Conservation (phyloP, 2,113 vertebrate species). For the Centrocercus urophasianus region DNA sequence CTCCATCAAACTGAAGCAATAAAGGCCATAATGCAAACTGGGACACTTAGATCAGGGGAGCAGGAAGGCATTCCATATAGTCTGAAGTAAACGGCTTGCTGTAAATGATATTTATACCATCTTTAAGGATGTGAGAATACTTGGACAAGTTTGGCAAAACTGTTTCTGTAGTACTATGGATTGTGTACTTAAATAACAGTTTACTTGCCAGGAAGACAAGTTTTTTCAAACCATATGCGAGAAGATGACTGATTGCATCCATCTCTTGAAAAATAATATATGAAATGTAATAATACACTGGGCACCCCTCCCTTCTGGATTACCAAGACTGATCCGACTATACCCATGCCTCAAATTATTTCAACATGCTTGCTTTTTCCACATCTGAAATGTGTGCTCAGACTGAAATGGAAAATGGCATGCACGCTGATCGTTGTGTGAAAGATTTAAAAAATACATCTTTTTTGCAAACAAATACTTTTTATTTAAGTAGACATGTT, state of each 20-base stretch:
- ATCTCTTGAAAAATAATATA: conserved; percentile 81
- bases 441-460: conserved; percentile 67
- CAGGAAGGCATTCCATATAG: conserved; percentile 80
- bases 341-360: conserved; percentile 84
- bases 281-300: conserved; percentile 77
- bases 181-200: conserved; percentile 87
- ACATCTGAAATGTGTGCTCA: conserved; percentile 81
- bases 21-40: conserved; percentile 90
- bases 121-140: conserved; percentile 85
- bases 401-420: conserved; percentile 84
- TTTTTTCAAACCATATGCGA: conserved; percentile 77
- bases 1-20: conserved; percentile 93
- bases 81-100: conserved; percentile 82
- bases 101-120: conserved; percentile 88
- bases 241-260: conserved; percentile 77
- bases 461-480: conserved; percentile 80
- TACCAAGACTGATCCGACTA: conserved; percentile 78
- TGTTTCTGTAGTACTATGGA: conserved; percentile 83
- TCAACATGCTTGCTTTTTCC: conserved; percentile 81
- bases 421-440: conserved; percentile 77
- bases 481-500: conserved; percentile 77
- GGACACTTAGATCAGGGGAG: conserved; percentile 84
- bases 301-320: conserved; percentile 81
- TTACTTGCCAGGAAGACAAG: conserved; percentile 78
- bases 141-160: conserved; percentile 88